These are phyloP conservation scores for Meliscaeva auricollis DNA, from an alignment of 2,888 invertebrate species.

Conservation along the genomic window DNA sequence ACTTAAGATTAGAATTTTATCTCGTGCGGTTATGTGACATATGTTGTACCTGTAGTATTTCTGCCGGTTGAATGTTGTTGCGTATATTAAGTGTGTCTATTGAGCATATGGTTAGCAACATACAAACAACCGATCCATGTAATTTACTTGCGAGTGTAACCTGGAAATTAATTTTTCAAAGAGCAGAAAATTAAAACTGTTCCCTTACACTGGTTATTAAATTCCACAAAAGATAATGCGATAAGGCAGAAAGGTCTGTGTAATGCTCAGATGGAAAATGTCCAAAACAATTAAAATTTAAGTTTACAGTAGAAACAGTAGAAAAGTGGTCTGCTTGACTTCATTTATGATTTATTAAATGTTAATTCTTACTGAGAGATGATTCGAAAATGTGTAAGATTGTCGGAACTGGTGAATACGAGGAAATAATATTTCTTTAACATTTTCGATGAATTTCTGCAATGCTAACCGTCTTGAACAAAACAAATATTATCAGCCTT, in stretches of 20 bases:
- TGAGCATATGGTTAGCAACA: slow-evolving; percentile 74
- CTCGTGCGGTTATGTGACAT: slow-evolving; percentile 69
- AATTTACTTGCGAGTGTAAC: slow-evolving; percentile 64
- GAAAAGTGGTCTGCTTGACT: slow-evolving; percentile 32
- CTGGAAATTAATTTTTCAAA: slow-evolving; percentile 61
- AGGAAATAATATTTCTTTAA: too few relatives aligned
- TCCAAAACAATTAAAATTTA: slow-evolving; percentile 50
- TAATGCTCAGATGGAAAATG: slow-evolving; percentile 18
- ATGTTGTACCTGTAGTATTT: slow-evolving; percentile 74
- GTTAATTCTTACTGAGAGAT: slow-evolving; percentile 51
- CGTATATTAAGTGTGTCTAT: slow-evolving; percentile 33
- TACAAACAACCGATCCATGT: slow-evolving; percentile 68
- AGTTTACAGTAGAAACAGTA: too few relatives aligned
- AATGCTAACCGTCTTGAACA: too few relatives aligned
- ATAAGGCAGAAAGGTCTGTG: slow-evolving; percentile 13
- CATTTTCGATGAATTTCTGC: too few relatives aligned
- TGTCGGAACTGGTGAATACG: too few relatives aligned
- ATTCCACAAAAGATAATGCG: neutral
- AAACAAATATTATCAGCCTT: too few relatives aligned
- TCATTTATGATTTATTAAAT: slow-evolving; percentile 63
- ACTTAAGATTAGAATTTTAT: slow-evolving; percentile 72
- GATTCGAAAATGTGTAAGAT: too few relatives aligned
- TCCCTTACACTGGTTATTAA: neutral
- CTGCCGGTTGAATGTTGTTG: slow-evolving; percentile 21
- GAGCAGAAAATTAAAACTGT: slow-evolving; percentile 64